Evolutionary conservation across 2,113 vertebrate species (phyloP).

Genomic region (Neodontobutis hainanensis): DNA sequence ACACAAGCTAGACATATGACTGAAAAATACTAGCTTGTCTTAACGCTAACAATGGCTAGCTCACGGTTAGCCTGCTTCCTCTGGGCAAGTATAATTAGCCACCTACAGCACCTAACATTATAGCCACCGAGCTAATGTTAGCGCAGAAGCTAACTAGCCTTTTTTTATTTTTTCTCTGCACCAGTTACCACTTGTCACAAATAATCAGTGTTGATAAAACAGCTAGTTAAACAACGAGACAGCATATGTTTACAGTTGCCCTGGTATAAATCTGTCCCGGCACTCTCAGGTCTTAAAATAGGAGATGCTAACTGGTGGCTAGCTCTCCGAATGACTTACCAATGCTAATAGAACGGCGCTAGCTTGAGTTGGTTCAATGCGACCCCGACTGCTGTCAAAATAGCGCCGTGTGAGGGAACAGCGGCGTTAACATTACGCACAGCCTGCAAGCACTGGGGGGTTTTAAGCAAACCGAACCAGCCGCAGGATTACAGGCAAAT

Average conservation of each 20-base stretch:
- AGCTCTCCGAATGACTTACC: slow-evolving; percentile 69
- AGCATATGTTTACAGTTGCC: neutral
- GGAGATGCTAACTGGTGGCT: slow-evolving; percentile 38
- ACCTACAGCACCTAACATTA: slow-evolving; percentile 56
- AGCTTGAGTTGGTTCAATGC: slow-evolving; percentile 60
- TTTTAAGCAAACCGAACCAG: slow-evolving; percentile 1
- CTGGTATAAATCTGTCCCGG: slow-evolving; percentile 3
- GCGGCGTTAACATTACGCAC: slow-evolving; percentile 43
- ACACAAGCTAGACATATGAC: slow-evolving; percentile 36
- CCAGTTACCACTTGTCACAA: slow-evolving; percentile 5
- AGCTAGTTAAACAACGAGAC: neutral
- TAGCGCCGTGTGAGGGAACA: slow-evolving; percentile 71
- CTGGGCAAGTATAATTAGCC: slow-evolving; percentile 72
- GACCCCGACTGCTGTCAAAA: slow-evolving; percentile 80
- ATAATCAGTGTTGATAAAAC: neutral
- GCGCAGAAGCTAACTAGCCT: slow-evolving; percentile 37
- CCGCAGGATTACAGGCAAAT: slow-evolving; percentile 4
- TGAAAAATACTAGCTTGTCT: slow-evolving; percentile 62
- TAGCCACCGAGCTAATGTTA: slow-evolving; percentile 53
- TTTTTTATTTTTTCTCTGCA: slow-evolving; percentile 50
- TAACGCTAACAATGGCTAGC: slow-evolving; percentile 75
- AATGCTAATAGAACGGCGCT: slow-evolving; percentile 67
- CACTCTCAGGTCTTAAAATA: slow-evolving; percentile 40
- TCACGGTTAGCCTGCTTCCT: slow-evolving; percentile 53
- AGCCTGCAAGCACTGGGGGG: slow-evolving; percentile 17